Evolutionary conservation across 1,140 invertebrate genomes (phyloP), one percentile per base, ranked within the genome.

Genomic region (Drosophila rhopaloa): DNA sequence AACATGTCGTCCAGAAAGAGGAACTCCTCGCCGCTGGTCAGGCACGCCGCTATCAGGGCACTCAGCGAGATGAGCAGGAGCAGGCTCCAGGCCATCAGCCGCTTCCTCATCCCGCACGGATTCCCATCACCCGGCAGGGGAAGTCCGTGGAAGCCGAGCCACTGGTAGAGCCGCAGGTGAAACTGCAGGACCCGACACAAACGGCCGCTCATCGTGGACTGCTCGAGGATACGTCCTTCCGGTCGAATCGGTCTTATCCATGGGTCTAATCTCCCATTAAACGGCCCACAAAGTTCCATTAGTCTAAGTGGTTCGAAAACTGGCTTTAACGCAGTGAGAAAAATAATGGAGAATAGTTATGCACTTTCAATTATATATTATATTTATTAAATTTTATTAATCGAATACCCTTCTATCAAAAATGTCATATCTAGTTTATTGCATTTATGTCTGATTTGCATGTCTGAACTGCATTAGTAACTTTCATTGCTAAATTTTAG

Each of bases 141-240:
- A 5, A 89, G 38, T 1, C 65, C 66, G 51, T 89, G 84, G 32
- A 89, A 47, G 10, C 88, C 88, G 4, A 91, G 50, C 62, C 79
- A 14, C 60, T 91, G 88, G 68, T 76, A 88, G 16, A 84, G 67
- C 9, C 88, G 77, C 68, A 82, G 32, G 40, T 91, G 84, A 53
- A 51, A 74, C 37, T 76, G 54, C 71, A 90, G 58, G 50, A 90
- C 77, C 43, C 61, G 68, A 32, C 51, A 80, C 40, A 77, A 29
- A 10, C 32, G 55, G 24, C 51, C 29, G 41, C 68, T 62, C 80
- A 89, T 86, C 56, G 59, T 83, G 48, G 40, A 76, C 68, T 78
- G 38, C 16, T 37, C 9, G 27, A 10, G 8, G 0, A n/a, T 2
- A 2, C n/a, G 7, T 14, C 27, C 8, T 8, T 32, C 8, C 5